phyloP scores from a whole-genome alignment of 1,140 invertebrate genomes.

The Marisa cornuarietis region DNA sequence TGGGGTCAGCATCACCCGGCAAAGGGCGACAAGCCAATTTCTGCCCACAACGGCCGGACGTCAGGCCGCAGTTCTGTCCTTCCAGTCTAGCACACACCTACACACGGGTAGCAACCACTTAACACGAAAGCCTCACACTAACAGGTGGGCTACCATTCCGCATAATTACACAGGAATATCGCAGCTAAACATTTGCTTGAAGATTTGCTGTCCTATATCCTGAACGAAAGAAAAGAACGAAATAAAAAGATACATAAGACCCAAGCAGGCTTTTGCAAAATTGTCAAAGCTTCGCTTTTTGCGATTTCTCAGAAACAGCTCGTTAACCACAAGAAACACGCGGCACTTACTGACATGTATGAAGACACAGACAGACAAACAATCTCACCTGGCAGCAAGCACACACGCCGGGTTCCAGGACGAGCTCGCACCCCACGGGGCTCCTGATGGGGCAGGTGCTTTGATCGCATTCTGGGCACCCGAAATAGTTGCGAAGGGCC shows the following conservation, averaged over 20 bases:
- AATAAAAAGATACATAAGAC: background rate
- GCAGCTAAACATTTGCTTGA: too few relatives aligned
- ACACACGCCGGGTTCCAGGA: constrained; percentile 29
- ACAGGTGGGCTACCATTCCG: background rate
- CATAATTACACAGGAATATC: background rate
- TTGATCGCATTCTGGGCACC: constrained; percentile 1
- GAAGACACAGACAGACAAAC: background rate
- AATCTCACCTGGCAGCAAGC: constrained; percentile 25
- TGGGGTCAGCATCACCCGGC: constrained; percentile 23
- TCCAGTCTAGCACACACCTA: constrained; percentile 24
- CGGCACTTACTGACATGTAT: too few relatives aligned
- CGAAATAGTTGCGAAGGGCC: constrained; percentile 9
- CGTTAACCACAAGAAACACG: too few relatives aligned
- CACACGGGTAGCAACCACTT: background rate
- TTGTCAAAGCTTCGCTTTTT: too few relatives aligned
- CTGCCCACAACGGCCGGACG: constrained; percentile 23
- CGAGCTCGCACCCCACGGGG: constrained; percentile 23
- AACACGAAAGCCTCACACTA: background rate
- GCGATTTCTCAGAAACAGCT: too few relatives aligned
- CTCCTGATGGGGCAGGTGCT: background rate
- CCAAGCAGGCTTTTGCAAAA: too few relatives aligned
- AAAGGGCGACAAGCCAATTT: constrained; percentile 25
- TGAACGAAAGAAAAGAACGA: background rate
- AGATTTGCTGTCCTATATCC: too few relatives aligned
- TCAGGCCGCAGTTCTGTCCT: constrained; percentile 31